Percentiles rank a stretch among this genome's conserved stretches.
Conservation (phyloP, 2,888 invertebrate species). For the Ormyrus rosae region DNA sequence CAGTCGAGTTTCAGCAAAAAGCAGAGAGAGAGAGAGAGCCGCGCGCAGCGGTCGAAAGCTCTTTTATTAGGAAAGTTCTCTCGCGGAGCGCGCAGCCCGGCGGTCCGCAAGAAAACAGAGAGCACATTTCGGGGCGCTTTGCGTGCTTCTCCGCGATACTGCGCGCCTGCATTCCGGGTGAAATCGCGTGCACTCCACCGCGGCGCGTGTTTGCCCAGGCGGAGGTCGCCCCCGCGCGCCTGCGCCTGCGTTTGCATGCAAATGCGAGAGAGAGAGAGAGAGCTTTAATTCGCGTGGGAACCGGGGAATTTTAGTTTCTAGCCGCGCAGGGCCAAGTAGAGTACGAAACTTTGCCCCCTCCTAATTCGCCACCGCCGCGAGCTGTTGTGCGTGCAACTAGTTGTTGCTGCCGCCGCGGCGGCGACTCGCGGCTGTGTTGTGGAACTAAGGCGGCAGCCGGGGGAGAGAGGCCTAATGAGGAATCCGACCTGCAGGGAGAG, state of each 20-base stretch:
- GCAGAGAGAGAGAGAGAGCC: neutral
- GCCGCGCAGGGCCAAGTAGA: neutral
- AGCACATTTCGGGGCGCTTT: constrained; percentile 19
- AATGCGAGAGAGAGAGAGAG: neutral
- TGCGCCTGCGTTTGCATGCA: constrained; percentile 22
- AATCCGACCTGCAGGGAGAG: neutral
- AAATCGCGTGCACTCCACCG: neutral
- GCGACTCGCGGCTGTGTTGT: neutral
- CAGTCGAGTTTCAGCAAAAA: neutral
- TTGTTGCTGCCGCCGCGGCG: neutral
- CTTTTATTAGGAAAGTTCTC: constrained; percentile 52
- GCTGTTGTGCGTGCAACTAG: constrained; percentile 49
- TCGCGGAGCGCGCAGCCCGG: neutral
- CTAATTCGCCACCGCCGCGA: constrained; percentile 37
- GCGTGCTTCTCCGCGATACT: constrained; percentile 2
- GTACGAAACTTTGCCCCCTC: constrained; percentile 33
- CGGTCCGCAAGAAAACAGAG: constrained; percentile 24
- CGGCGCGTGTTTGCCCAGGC: neutral
- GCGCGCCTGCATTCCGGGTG: neutral
- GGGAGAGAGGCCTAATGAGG: constrained; percentile 42
- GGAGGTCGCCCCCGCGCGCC: neutral
- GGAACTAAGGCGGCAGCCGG: constrained; percentile 8
- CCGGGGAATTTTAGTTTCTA: constrained; percentile 43
- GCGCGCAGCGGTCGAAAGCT: constrained; percentile 7
- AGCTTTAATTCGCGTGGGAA: constrained; percentile 50